These are phyloP conservation scores for Darevskia mixta DNA, from an alignment of 2,797 vertebrate genomes.

Conservation along the genomic window DNA sequence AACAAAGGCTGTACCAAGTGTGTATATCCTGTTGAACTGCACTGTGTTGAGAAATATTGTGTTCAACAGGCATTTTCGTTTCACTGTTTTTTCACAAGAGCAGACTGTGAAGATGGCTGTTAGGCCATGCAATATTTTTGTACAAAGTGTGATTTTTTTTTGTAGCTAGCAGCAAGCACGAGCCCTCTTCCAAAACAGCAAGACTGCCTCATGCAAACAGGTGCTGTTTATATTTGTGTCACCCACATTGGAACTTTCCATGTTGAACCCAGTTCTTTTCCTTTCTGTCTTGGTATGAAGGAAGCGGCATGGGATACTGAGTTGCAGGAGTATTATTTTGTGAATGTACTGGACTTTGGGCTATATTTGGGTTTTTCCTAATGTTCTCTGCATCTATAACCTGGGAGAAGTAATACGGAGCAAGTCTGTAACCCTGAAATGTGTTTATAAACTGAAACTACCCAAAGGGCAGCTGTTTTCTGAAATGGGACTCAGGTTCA, in stretches of 20 bases:
- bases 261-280: slow-evolving; percentile 47
- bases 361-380: slow-evolving; percentile 42
- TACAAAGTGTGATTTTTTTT: slow-evolving; percentile 60
- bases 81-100: slow-evolving; percentile 66
- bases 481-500: slow-evolving; percentile 42
- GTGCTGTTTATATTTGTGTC: slow-evolving; percentile 51
- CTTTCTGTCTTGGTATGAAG: slow-evolving; percentile 56
- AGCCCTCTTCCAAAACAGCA: slow-evolving; percentile 50
- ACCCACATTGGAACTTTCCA: slow-evolving; percentile 34
- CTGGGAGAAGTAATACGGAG: slow-evolving; percentile 12
- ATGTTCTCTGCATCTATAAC: slow-evolving; percentile 12
- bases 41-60: slow-evolving; percentile 65
- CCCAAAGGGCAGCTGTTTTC: slow-evolving; percentile 55
- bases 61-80: slow-evolving; percentile 65
- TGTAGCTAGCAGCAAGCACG: slow-evolving; percentile 8
- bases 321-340: slow-evolving; percentile 37
- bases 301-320: slow-evolving; percentile 23
- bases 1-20: slow-evolving; percentile 59
- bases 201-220: slow-evolving; percentile 61
- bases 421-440: slow-evolving; percentile 56
- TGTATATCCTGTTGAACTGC: slow-evolving; percentile 63
- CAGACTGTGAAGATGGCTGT: slow-evolving; percentile 72
- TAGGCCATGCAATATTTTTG: slow-evolving; percentile 67
- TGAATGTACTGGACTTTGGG: slow-evolving; percentile 66
- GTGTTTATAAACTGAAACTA: neutral